Evolutionary conservation across 2,888 invertebrate genomes (phyloP).

Genomic region (Balanococcus diminutus): DNA sequence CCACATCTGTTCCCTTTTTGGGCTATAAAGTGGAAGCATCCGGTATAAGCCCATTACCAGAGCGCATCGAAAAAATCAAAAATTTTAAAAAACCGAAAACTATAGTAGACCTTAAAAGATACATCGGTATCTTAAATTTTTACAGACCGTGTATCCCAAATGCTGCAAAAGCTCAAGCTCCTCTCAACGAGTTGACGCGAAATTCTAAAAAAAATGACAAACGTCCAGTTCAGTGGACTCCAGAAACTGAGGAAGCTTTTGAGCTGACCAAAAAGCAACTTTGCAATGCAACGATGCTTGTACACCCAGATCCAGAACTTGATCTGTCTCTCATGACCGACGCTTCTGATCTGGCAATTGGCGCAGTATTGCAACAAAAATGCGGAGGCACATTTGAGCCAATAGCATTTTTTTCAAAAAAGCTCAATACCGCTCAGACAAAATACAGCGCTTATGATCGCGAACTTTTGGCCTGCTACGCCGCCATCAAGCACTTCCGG

Average conservation of each 20-base stretch:
- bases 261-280: conserved; percentile 59
- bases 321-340: conserved; percentile 60
- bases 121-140: conserved; percentile 57
- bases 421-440: conserved; percentile 47
- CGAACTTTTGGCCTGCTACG: conserved; percentile 56
- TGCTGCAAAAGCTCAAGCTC: conserved; percentile 56
- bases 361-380: conserved; percentile 61
- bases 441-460: conserved; percentile 56
- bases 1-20: conserved; percentile 58
- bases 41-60: conserved; percentile 60
- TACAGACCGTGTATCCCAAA: conserved; percentile 55
- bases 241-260: conserved; percentile 58
- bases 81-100: conserved; percentile 57
- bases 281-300: conserved; percentile 59
- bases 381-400: conserved; percentile 43
- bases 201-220: conserved; percentile 57
- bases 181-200: conserved; percentile 39
- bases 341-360: conserved; percentile 61
- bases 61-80: conserved; percentile 59
- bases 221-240: conserved; percentile 57
- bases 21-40: conserved; percentile 58
- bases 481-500: no score
- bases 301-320: conserved; percentile 60
- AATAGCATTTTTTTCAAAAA: conserved; percentile 56
- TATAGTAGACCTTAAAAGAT: conserved; percentile 54